Conservation (phyloP, 2,888 invertebrate genomes). For the Drosophila limbata region DNA sequence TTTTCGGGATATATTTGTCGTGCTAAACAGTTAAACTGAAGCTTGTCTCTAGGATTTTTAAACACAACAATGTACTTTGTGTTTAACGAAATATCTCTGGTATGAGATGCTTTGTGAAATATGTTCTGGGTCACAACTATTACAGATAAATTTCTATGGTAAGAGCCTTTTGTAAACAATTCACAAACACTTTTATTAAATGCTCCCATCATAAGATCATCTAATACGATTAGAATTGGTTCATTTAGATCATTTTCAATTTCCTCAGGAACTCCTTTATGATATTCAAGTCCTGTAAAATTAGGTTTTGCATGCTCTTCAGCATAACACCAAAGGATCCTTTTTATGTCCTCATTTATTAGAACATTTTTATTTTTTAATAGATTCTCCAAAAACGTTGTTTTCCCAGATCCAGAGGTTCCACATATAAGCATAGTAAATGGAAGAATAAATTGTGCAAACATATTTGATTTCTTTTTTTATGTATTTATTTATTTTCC, state of each 20-base stretch:
- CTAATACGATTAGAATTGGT: neutral
- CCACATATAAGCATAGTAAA: neutral
- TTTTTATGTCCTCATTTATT: neutral
- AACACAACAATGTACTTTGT: too few relatives aligned
- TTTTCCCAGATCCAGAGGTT: neutral
- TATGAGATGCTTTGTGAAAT: neutral
- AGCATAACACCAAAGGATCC: neutral
- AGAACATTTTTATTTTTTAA: too few relatives aligned
- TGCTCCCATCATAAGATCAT: conserved; percentile 1
- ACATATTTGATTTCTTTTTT: neutral
- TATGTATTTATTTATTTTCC: too few relatives aligned
- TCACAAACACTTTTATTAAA: conserved; percentile 2
- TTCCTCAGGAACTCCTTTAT: neutral
- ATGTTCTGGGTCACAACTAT: neutral
- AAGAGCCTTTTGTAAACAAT: neutral
- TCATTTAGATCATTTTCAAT: neutral
- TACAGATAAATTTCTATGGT: neutral
- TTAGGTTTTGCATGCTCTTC: neutral
- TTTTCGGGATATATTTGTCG: too few relatives aligned
- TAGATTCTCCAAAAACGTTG: neutral
- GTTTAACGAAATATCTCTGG: neutral
- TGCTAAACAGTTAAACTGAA: too few relatives aligned
- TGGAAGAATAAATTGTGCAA: conserved; percentile 1
- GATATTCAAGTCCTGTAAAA: neutral
- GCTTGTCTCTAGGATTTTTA: too few relatives aligned